Base-by-base conservation (phyloP, 2,797 vertebrate genomes). In the Hafferia zeledoni region DNA sequence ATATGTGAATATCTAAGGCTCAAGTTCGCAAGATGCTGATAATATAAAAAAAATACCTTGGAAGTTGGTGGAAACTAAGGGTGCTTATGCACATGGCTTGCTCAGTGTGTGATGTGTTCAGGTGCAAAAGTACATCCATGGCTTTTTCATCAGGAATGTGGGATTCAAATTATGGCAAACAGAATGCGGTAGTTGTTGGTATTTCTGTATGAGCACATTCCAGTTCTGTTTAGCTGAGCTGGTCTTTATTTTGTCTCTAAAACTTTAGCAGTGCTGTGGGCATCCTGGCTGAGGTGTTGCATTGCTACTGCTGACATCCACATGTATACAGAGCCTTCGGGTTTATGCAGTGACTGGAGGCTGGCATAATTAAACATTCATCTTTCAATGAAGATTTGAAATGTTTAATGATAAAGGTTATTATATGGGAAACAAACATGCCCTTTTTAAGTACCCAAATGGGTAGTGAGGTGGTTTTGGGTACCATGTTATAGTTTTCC, bases 21-120 rank as follows among this genome's bases (percentile, higher is more conserved):
- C 23, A 68, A 33, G 30, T 30, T 70, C 53, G 18, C 31, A 49
- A 31, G 33, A 17, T 63, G 28, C 59, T 88, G 55, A 17, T 82
- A 37, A 12, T 63, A 55, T 8, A 83, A 72, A 53, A 69, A 77
- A 83, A 65, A 0, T 7, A 30, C 9, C 2, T 2, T 28, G 56
- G 43, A 57, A 22, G 13, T 4, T 89, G 30, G 10, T 92, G 47
- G 56, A 46, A 76, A 44, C 11, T 35, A 2, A 56, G 53, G 47
- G 39, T 1, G 0, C 6, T 46, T 46, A 9, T 13, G 25, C 52
- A 41, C 17, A 2, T 2, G 1, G 9, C 11, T 75, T 61, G 53
- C 19, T 85, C 12, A 28, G 43, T 23, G 18, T 59, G 30, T 74
- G 81, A 8, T 1, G 0, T 15, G 33, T 70, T 89, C 24, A 20